A percentile compares a stretch with the other conserved stretches of the same genome.
Conservation (phyloP, 1,140 invertebrate genomes). For the Drosophila subobscura region DNA sequence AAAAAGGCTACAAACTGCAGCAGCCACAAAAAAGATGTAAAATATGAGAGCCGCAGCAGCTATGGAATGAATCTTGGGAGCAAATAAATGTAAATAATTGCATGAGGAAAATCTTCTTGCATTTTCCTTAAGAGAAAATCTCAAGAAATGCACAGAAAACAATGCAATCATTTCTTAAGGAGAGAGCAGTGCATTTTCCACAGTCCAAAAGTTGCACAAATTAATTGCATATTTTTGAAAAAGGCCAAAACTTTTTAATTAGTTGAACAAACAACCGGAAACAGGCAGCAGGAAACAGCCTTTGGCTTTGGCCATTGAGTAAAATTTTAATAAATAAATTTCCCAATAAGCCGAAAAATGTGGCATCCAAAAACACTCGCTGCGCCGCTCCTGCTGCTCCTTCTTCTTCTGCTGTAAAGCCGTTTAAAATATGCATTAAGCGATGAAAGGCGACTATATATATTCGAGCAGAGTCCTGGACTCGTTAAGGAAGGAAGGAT, state of each 20-base stretch:
- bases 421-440: constrained; percentile 78
- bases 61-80: constrained; percentile 27
- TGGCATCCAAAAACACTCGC: constrained; percentile 12
- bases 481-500: constrained; percentile 11
- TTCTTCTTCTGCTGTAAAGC: constrained; percentile 35
- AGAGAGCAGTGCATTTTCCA: constrained; percentile 29
- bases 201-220: constrained; percentile 39
- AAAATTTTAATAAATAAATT: constrained; percentile 80
- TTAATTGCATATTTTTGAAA: constrained; percentile 71
- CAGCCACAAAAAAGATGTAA: background rate
- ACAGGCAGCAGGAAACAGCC: constrained; percentile 18
- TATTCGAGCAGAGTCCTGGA: too few relatives aligned
- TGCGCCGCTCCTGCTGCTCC: too few relatives aligned
- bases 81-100: constrained; percentile 72
- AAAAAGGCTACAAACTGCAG: constrained; percentile 1
- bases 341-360: constrained; percentile 76
- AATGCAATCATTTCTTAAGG: constrained; percentile 69
- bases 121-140: constrained; percentile 9
- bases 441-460: constrained; percentile 39
- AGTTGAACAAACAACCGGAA: constrained; percentile 62
- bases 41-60: constrained; percentile 1
- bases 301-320: constrained; percentile 19
- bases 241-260: constrained; percentile 72
- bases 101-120: constrained; percentile 20
- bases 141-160: constrained; percentile 60